These are phyloP conservation scores for Steromphala cineraria DNA, from an alignment of 2,888 invertebrate genomes.

Conservation along the genomic window DNA sequence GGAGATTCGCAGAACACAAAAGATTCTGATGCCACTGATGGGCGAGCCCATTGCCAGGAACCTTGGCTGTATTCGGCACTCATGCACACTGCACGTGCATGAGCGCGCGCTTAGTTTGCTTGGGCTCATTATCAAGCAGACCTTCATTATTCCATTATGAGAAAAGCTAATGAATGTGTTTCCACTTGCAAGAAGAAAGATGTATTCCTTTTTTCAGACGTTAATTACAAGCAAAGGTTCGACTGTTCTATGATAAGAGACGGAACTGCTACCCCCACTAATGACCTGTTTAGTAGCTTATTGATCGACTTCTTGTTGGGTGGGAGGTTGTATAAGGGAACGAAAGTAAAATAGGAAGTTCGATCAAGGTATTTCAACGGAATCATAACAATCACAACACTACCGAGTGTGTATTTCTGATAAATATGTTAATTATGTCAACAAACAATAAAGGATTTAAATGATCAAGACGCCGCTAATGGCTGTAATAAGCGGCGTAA, in stretches of 20 bases:
- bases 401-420: too few species aligned
- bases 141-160: neutral
- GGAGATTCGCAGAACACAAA: neutral
- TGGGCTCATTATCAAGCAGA: neutral
- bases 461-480: too few species aligned
- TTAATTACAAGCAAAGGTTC: neutral
- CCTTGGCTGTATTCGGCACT: neutral
- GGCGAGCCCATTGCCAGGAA: neutral
- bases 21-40: neutral
- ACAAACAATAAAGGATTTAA: too few species aligned
- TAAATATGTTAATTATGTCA: too few species aligned
- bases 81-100: neutral
- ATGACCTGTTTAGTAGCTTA: neutral
- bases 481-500: too few species aligned
- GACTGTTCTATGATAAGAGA: neutral
- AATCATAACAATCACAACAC: too few species aligned
- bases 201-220: constrained; percentile 5
- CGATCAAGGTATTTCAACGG: too few species aligned
- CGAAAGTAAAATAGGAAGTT: too few species aligned
- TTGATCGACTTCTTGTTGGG: neutral
- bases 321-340: too few species aligned
- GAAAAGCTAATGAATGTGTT: constrained; percentile 2
- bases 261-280: neutral
- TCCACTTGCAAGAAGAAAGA: neutral
- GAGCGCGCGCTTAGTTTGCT: neutral